These are phyloP conservation scores for Pseudopodoces humilis DNA, from an alignment of 2,113 vertebrate species.

Conservation along the genomic window DNA sequence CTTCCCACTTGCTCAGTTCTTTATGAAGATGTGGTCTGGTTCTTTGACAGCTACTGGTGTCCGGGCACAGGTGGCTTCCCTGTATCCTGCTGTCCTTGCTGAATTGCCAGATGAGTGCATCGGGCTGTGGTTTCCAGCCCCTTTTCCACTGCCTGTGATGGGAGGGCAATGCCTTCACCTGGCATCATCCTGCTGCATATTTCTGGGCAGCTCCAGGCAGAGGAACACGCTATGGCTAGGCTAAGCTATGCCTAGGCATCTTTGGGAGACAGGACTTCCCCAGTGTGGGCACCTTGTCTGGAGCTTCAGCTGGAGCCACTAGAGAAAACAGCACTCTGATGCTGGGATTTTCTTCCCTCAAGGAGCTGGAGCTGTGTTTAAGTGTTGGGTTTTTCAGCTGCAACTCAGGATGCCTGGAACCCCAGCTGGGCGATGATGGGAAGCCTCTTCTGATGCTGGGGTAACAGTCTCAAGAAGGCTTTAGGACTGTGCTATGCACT, in stretches of 20 bases:
- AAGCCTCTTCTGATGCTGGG: background rate
- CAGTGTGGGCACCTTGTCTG: rapidly evolving
- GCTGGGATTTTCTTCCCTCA: background rate
- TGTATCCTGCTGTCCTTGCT: background rate
- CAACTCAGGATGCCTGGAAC: background rate
- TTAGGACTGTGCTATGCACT: background rate
- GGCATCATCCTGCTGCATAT: background rate
- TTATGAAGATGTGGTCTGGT: background rate
- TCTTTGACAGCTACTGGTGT: background rate
- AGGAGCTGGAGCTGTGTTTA: background rate
- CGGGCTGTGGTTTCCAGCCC: background rate
- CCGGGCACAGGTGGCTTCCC: background rate
- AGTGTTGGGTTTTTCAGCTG: background rate
- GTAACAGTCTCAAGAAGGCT: constrained; percentile 19
- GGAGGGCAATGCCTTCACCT: background rate
- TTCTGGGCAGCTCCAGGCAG: background rate
- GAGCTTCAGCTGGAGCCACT: background rate
- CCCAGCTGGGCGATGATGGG: background rate
- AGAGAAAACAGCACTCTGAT: background rate
- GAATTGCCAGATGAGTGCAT: background rate
- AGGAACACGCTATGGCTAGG: background rate
- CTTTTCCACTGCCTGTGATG: background rate
- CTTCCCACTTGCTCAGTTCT: background rate
- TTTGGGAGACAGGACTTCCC: background rate
- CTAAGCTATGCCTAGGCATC: background rate